Conservation (phyloP, 2,888 invertebrate species). For the Erebia palarica region DNA sequence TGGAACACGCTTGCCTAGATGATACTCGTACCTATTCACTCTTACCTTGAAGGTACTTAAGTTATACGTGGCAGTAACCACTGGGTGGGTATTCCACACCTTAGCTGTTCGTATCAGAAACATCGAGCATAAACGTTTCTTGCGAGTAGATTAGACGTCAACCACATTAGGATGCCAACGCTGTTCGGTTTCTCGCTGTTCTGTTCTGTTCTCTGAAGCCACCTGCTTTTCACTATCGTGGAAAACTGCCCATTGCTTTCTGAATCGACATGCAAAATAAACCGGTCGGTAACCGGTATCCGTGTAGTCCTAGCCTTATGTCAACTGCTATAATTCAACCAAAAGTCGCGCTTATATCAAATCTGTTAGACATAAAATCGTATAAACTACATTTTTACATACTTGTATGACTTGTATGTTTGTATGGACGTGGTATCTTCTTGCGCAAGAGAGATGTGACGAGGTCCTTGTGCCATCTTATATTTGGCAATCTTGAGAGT, state of each 20-base stretch:
- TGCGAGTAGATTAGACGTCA: too few species aligned
- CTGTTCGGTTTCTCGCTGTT: too few species aligned
- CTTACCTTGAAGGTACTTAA: too few species aligned
- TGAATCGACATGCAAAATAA: neutral
- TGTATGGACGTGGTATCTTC: slow-evolving; percentile 50
- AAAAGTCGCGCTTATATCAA: slow-evolving; percentile 32
- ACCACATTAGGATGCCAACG: too few species aligned
- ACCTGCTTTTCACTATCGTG: neutral
- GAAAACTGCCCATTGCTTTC: neutral
- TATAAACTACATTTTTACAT: neutral
- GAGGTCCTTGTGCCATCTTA: slow-evolving; percentile 48
- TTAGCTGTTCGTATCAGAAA: too few species aligned
- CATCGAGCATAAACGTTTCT: too few species aligned
- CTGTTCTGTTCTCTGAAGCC: too few species aligned
- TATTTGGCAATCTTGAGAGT: slow-evolving; percentile 50
- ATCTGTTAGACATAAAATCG: slow-evolving; percentile 9
- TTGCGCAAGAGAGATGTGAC: slow-evolving; percentile 61
- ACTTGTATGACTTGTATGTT: slow-evolving; percentile 35
- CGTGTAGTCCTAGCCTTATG: slow-evolving; percentile 21
- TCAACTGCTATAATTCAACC: slow-evolving; percentile 18
- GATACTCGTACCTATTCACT: too few species aligned
- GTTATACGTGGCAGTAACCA: too few species aligned
- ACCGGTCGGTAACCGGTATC: neutral
- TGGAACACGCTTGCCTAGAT: too few species aligned
- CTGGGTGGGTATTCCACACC: too few species aligned